phyloP scores from a whole-genome alignment of 2,888 invertebrate species.

The Tiliacea aurago region DNA sequence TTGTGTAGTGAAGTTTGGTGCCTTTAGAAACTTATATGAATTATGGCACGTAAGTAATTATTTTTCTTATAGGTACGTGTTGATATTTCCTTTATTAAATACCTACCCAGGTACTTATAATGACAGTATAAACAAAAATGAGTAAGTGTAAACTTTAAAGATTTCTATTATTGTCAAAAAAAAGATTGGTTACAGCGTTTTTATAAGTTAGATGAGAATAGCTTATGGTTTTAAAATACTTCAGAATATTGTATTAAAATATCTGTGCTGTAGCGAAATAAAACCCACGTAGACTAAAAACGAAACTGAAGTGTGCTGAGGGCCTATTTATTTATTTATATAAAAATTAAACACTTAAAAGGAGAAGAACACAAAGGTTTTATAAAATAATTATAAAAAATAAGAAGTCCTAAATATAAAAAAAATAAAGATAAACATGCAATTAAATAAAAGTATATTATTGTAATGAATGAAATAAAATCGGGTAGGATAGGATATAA shows the following conservation, averaged over 20 bases:
- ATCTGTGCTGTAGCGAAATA: neutral
- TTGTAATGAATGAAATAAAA: neutral
- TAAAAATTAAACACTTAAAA: neutral
- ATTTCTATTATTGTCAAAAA: neutral
- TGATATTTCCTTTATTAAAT: conserved; percentile 1
- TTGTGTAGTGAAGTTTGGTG: neutral
- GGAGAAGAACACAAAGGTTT: neutral
- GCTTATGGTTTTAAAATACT: neutral
- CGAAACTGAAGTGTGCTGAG: neutral
- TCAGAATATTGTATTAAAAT: neutral
- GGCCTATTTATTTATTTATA: neutral
- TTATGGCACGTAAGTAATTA: neutral
- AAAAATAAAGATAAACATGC: too few relatives aligned
- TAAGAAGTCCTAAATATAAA: too few relatives aligned
- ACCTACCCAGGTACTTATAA: neutral
- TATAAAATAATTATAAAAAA: too few relatives aligned
- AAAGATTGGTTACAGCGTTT: too few relatives aligned
- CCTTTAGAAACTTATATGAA: neutral
- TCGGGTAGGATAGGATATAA: neutral
- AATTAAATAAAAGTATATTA: too few relatives aligned
- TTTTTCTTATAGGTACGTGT: conserved; percentile 5
- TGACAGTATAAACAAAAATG: neutral
- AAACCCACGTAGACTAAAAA: neutral
- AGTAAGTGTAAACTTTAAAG: neutral
- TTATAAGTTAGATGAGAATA: neutral